These are phyloP conservation scores for Dromiciops gliroides DNA, from an alignment of 2,113 vertebrate genomes.

Conservation along the genomic window DNA sequence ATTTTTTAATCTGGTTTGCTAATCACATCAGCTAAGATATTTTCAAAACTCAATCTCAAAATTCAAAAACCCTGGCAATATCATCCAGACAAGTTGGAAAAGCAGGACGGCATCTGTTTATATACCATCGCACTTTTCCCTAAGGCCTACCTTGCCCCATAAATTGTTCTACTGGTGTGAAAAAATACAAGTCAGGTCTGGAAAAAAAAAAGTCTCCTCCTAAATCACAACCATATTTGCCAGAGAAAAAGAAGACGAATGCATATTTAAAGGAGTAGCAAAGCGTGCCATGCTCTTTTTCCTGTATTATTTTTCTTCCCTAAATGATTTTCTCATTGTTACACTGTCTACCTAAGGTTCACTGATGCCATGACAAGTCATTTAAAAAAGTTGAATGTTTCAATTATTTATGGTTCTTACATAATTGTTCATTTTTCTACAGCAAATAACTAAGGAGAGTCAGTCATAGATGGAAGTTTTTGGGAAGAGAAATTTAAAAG, in stretches of 20 bases:
- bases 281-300: not conserved
- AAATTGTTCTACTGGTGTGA: slow-evolving; percentile 71
- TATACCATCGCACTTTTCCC: slow-evolving; percentile 61
- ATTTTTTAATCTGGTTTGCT: slow-evolving; percentile 62
- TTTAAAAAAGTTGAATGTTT: not conserved
- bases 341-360: not conserved
- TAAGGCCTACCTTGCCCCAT: slow-evolving; percentile 66
- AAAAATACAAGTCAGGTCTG: slow-evolving; percentile 69
- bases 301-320: slow-evolving; percentile 42
- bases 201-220: slow-evolving; percentile 35
- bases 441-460: not conserved
- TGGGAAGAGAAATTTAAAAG: not conserved
- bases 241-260: slow-evolving; percentile 47
- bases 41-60: slow-evolving; percentile 53
- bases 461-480: not conserved
- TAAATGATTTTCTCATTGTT: not conserved
- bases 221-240: slow-evolving; percentile 71
- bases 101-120: slow-evolving; percentile 69
- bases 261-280: slow-evolving; percentile 41
- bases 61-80: slow-evolving; percentile 33
- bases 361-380: not conserved
- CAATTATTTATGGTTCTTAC: not conserved
- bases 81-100: slow-evolving; percentile 44
- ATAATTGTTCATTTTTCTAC: slow-evolving; percentile 40
- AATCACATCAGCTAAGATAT: slow-evolving; percentile 45